phyloP scores from a whole-genome alignment of 2,888 invertebrate species.

The Odontocolon sp. region DNA sequence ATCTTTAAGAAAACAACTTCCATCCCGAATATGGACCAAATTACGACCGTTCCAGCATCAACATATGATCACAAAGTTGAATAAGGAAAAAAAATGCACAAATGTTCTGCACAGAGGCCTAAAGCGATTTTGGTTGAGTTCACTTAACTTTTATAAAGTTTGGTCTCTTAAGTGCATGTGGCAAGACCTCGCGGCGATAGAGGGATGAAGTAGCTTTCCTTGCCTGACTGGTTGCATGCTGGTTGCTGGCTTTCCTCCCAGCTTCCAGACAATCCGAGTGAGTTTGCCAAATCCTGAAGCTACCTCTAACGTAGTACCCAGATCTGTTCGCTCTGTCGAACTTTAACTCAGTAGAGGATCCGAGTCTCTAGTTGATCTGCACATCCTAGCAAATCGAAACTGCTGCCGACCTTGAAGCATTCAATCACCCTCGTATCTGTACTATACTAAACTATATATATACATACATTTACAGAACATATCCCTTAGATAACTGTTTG shows the following conservation, averaged over 20 bases:
- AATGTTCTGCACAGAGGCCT: too few species aligned
- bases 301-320: constrained; percentile 16
- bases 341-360: constrained; percentile 41
- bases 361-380: constrained; percentile 26
- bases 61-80: too few species aligned
- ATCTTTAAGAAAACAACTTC: too few species aligned
- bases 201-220: constrained; percentile 45
- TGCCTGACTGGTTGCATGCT: too few species aligned
- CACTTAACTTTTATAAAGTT: constrained; percentile 47
- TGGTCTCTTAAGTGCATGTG: constrained; percentile 26
- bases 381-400: constrained; percentile 9
- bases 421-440: constrained; percentile 35
- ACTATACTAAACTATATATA: neutral
- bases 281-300: constrained; percentile 58
- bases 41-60: too few species aligned
- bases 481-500: too few species aligned
- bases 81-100: too few species aligned
- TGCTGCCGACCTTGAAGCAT: constrained; percentile 34
- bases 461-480: too few species aligned
- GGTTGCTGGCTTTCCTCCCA: constrained; percentile 40
- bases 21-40: too few species aligned
- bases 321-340: constrained; percentile 50
- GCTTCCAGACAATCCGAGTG: constrained; percentile 47
- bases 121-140: constrained; percentile 62
- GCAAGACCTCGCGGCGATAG: constrained; percentile 11